Evolutionary conservation across 2,113 vertebrate genomes (phyloP).

Genomic region (Girardinichthys multiradiatus): DNA sequence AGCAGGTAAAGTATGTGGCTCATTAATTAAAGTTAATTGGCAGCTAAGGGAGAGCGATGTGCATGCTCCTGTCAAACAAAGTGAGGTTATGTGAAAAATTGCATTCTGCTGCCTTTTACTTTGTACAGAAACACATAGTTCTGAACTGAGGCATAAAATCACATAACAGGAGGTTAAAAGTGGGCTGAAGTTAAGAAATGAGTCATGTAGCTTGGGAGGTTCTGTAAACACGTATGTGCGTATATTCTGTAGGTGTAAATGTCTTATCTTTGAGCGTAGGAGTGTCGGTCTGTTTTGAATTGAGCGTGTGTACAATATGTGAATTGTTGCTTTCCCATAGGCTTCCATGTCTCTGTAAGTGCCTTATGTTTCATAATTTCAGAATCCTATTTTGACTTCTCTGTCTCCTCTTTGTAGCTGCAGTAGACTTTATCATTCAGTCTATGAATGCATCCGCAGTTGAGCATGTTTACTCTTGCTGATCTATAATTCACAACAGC

Average conservation of each 20-base stretch:
- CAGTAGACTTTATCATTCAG: not conserved
- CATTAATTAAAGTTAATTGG: slow-evolving; percentile 56
- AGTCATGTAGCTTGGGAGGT: slow-evolving; percentile 41
- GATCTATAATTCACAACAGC: slow-evolving; percentile 1
- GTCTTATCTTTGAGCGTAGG: slow-evolving; percentile 5
- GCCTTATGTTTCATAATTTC: not conserved
- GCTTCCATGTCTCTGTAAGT: not conserved
- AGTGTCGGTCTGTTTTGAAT: slow-evolving; percentile 31
- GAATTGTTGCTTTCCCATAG: slow-evolving; percentile 14
- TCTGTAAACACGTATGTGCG: slow-evolving; percentile 19
- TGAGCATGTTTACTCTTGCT: slow-evolving; percentile 1
- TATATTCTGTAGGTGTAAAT: slow-evolving; percentile 17
- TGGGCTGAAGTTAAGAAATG: slow-evolving; percentile 55
- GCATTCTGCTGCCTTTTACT: slow-evolving; percentile 15
- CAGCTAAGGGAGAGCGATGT: slow-evolving; percentile 37
- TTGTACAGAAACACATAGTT: slow-evolving; percentile 12
- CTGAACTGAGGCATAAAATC: slow-evolving; percentile 32
- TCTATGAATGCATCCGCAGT: not conserved
- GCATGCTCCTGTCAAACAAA: slow-evolving; percentile 41
- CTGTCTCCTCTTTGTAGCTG: not conserved
- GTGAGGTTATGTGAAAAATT: slow-evolving; percentile 31
- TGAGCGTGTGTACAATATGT: slow-evolving; percentile 1
- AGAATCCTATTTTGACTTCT: not conserved
- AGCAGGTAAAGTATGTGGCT: slow-evolving; percentile 47
- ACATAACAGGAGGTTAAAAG: slow-evolving; percentile 53